Base-by-base conservation (phyloP, 2,797 vertebrate species). In the Sebastes baramenuke region DNA sequence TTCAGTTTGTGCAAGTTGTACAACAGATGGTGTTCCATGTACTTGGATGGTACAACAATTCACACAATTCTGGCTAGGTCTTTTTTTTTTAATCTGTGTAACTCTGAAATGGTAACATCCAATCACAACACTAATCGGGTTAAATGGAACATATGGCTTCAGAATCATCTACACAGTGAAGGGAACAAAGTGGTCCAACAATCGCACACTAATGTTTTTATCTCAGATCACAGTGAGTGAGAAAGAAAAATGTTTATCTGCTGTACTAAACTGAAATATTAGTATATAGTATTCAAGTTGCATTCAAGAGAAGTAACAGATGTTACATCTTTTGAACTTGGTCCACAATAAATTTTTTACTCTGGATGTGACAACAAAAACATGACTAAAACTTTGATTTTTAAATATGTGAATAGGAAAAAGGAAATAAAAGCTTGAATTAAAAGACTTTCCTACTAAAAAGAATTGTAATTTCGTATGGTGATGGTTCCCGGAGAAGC, bases 1-100 rank as follows among this genome's bases (percentile, higher is more conserved):
- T 96, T 96, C 72, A 89, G 86, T 85, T 87, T 94, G 93, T 95
- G 93, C 86, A 92, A 83, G 91, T 94, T 87, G 90, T 94, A 94
- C 92, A 94, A 69, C 46, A 77, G 75, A 85, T 92, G 77, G 59
- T 85, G 55, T 77, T 87, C 67, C 75, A 89, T 62, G 77, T 89
- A 81, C 25, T 62, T 77, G 8, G 75, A 84, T 77, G 22, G 87
- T 90, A 94, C 87, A 95, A 93, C 87, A 84, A 77, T 80, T 84
- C 67, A 92, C 87, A 93, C 90, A 91, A 85, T 34, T 83, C 85
- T 89, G 88, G 75, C 58, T 72, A 80, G 34, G 16, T 90, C 55
- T 88, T 90, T 65, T 65, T 88, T 90, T 65, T 65, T 83, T 49
- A 4, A 75, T 83, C 79, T 38, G 80, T 88, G 67, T 72, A 90